Percentiles rank a stretch among this genome's conserved stretches.
These are phyloP conservation scores for Luidia sarsii DNA, from an alignment of 53 echinoderm and acorn worm species.

Conservation along the genomic window DNA sequence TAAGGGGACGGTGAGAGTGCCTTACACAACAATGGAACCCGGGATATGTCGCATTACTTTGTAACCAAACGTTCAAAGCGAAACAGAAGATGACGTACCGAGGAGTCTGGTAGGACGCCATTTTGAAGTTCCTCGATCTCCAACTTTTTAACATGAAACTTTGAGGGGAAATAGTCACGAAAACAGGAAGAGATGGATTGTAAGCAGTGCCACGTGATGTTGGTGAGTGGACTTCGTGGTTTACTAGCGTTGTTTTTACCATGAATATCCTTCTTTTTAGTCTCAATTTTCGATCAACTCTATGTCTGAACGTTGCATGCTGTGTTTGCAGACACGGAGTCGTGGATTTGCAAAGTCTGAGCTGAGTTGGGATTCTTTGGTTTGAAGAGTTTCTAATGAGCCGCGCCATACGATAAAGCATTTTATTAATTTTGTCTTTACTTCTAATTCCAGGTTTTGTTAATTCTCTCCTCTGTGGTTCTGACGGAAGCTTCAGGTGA, in stretches of 20 bases:
- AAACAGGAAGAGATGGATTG: background rate
- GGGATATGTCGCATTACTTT: too few relatives aligned
- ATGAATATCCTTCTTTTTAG: too few relatives aligned
- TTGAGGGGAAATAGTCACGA: background rate
- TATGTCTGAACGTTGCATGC: too few relatives aligned
- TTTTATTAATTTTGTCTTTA: background rate
- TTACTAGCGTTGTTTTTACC: too few relatives aligned
- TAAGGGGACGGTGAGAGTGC: background rate
- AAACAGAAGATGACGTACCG: slow-evolving; percentile 6
- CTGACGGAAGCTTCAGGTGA: slow-evolving; percentile 13
- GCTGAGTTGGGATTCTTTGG: too few relatives aligned
- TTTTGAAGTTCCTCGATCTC: background rate
- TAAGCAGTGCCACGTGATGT: background rate
- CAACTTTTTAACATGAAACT: background rate
- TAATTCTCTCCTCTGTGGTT: background rate
- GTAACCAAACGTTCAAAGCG: background rate
- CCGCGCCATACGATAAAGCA: too few relatives aligned
- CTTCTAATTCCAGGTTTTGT: background rate
- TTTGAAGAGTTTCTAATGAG: too few relatives aligned
- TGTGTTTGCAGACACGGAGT: too few relatives aligned
- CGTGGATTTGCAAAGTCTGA: too few relatives aligned
- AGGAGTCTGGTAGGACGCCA: slow-evolving; percentile 9
- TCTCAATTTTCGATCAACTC: too few relatives aligned
- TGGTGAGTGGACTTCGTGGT: too few relatives aligned
- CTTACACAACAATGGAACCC: background rate